Conservation (phyloP, 2,113 vertebrate genomes). For the Brachyhypopomus gauderio region DNA sequence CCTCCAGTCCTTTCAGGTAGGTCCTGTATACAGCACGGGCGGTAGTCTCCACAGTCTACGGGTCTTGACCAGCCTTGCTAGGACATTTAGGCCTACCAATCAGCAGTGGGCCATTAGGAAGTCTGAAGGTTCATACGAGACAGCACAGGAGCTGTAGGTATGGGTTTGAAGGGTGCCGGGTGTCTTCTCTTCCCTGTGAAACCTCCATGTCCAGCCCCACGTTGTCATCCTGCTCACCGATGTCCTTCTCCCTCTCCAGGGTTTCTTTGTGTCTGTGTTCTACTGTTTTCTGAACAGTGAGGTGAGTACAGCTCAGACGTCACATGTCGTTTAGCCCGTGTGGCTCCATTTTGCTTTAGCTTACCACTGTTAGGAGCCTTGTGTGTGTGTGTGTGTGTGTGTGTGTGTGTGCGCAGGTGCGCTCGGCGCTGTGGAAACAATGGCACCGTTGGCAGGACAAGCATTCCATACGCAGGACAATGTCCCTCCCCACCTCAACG, state of each 20-base stretch:
- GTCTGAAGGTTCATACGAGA: too few relatives aligned
- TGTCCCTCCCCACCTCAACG: slow-evolving; percentile 96
- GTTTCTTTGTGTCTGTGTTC: slow-evolving; percentile 57
- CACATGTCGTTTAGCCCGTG: too few relatives aligned
- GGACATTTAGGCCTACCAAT: too few relatives aligned
- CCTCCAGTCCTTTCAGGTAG: slow-evolving; percentile 96
- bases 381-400: not conserved
- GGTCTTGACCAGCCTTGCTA: too few relatives aligned
- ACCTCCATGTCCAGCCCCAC: not conserved
- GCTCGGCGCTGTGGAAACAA: slow-evolving; percentile 86
- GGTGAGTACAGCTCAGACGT: slow-evolving; percentile 25
- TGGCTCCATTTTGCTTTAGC: too few relatives aligned
- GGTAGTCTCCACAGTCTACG: too few relatives aligned
- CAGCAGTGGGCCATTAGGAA: too few relatives aligned
- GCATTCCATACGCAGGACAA: slow-evolving; percentile 87
- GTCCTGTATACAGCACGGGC: not conserved
- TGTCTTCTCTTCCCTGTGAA: not conserved
- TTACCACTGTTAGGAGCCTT: too few relatives aligned
- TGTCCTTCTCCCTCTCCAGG: slow-evolving; percentile 25
- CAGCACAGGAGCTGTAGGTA: too few relatives aligned
- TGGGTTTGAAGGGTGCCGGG: not conserved
- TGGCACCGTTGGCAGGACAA: slow-evolving; percentile 98
- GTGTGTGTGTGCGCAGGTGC: slow-evolving; percentile 75
- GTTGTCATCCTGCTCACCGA: not conserved
- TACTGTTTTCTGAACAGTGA: slow-evolving; percentile 58